Percentiles rank a stretch among this genome's conserved stretches.
Evolutionary conservation across 2,113 vertebrate species (phyloP).

Genomic region (Catharus bicknelli): DNA sequence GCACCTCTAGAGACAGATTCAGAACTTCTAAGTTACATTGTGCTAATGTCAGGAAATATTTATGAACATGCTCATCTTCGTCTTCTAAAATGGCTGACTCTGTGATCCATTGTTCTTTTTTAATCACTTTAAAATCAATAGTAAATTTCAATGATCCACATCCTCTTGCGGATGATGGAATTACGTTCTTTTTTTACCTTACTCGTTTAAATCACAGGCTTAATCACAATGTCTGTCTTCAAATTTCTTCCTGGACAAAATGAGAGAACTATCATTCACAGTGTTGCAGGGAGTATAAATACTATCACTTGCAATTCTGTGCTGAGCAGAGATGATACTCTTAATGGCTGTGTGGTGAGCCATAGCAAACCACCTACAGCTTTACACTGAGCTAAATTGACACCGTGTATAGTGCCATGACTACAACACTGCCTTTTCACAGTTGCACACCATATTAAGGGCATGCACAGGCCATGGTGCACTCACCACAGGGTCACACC

Average conservation of each 20-base stretch:
- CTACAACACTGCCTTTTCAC: slow-evolving; percentile 66
- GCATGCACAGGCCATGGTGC: background rate
- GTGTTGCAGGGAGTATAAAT: slow-evolving; percentile 42
- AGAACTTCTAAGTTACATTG: background rate
- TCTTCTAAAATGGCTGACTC: slow-evolving; percentile 1
- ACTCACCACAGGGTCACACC: background rate
- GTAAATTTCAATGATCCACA: background rate
- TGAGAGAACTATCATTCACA: slow-evolving; percentile 5
- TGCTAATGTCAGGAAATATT: background rate
- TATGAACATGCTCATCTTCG: background rate
- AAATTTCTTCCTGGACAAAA: slow-evolving; percentile 22
- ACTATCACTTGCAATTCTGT: slow-evolving; percentile 20
- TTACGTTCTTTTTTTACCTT: background rate
- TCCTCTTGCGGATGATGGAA: background rate
- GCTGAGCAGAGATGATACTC: slow-evolving; percentile 50
- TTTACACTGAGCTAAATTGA: slow-evolving; percentile 50
- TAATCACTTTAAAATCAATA: slow-evolving; percentile 16
- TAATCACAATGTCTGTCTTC: background rate
- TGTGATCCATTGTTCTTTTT: background rate
- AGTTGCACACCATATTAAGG: slow-evolving; percentile 47
- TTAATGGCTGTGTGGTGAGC: slow-evolving; percentile 59
- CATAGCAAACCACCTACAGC: slow-evolving; percentile 56
- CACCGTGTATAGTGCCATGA: background rate
- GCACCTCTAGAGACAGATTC: background rate
- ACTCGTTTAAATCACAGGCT: background rate